Conservation (phyloP, 2,797 vertebrate genomes). For the Acomys russatus region DNA sequence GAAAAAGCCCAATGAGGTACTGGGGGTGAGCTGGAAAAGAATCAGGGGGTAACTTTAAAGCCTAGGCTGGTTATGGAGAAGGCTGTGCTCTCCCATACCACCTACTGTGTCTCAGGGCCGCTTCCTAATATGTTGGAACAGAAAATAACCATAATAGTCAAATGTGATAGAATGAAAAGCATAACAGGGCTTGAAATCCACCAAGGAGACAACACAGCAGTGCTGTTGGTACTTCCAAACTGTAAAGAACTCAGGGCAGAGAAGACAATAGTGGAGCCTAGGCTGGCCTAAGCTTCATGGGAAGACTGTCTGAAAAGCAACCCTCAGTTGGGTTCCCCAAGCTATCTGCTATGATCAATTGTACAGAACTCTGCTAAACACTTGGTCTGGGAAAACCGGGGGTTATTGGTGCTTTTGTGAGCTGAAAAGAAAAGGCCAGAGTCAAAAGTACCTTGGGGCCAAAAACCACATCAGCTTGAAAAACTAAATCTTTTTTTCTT, state of each 20-base stretch:
- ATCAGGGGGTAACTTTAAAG: conserved; percentile 55
- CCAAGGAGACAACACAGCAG: conserved; percentile 26
- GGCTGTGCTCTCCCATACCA: not conserved
- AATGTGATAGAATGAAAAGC: conserved; percentile 44
- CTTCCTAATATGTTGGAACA: not conserved
- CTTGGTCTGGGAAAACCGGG: not conserved
- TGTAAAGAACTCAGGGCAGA: not conserved
- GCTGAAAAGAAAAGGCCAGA: not conserved
- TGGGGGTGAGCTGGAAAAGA: conserved; percentile 42
- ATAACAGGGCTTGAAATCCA: not conserved
- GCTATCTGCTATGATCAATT: not conserved
- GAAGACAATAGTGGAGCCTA: not conserved
- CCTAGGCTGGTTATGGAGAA: not conserved
- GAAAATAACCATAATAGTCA: not conserved
- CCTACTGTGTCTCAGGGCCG: not conserved
- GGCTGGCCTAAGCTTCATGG: not conserved
- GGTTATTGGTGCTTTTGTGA: conserved; percentile 39
- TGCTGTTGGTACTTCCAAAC: conserved; percentile 46
- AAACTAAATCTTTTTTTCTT: not conserved
- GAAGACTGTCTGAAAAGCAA: not conserved
- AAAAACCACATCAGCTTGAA: conserved; percentile 9
- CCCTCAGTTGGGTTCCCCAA: not conserved
- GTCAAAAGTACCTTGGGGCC: not conserved
- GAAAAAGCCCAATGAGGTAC: not conserved
- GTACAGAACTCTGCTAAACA: conserved; percentile 32